Evolutionary conservation across 2,888 invertebrate genomes (phyloP).

Genomic region (Pseudococcus jackbeardsleyi): DNA sequence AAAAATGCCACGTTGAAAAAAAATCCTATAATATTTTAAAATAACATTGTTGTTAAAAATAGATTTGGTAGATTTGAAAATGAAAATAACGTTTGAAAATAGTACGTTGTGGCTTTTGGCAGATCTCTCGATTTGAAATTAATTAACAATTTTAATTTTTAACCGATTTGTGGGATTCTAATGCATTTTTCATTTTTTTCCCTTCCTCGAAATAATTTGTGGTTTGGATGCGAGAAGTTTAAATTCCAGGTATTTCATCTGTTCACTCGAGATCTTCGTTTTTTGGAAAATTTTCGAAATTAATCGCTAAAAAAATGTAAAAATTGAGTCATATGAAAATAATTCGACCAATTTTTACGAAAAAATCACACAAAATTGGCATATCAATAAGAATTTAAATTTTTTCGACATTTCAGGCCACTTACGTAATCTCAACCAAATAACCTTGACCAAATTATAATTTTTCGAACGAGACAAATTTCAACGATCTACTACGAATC

Average conservation of each 20-base stretch:
- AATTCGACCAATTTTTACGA: too few species aligned
- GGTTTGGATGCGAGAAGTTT: too few species aligned
- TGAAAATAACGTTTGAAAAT: background rate
- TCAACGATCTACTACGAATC: background rate
- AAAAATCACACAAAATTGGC: too few species aligned
- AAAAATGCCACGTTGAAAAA: background rate
- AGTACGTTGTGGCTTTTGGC: slow-evolving; percentile 3
- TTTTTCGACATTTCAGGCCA: background rate
- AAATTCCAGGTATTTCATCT: too few species aligned
- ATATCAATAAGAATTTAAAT: background rate
- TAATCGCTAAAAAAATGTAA: too few species aligned
- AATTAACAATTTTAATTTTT: background rate
- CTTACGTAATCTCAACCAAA: background rate
- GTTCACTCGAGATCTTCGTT: too few species aligned
- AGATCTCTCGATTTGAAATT: background rate
- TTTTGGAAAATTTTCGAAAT: too few species aligned
- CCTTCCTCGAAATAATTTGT: too few species aligned
- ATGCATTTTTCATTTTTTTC: background rate
- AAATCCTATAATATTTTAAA: background rate
- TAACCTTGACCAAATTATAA: background rate
- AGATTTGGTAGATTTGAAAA: background rate
- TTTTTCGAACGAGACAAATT: background rate
- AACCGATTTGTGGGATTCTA: background rate
- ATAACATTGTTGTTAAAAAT: slow-evolving; percentile 10
- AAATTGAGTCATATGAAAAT: too few species aligned